phyloP scores from a whole-genome alignment of 2,113 vertebrate genomes.

The Hymenochirus boettgeri region DNA sequence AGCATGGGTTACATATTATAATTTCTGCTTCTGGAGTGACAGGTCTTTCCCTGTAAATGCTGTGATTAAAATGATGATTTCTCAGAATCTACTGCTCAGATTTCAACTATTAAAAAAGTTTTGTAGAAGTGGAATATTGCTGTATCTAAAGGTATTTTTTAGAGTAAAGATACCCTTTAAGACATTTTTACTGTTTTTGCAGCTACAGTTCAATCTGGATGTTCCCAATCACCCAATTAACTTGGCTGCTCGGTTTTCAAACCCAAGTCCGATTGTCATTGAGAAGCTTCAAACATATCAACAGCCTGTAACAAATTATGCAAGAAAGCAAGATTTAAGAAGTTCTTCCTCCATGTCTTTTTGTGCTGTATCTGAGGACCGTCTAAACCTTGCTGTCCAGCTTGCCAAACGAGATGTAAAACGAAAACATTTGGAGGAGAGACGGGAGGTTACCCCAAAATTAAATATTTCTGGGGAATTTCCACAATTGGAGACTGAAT shows the following conservation, averaged over 20 bases:
- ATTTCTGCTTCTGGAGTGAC: too few species aligned
- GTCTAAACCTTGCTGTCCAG: constrained; percentile 72
- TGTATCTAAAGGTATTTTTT: too few species aligned
- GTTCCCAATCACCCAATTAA: constrained; percentile 62
- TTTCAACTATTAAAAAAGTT: too few species aligned
- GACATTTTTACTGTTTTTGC: constrained; percentile 34
- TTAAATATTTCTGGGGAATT: background rate
- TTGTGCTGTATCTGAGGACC: constrained; percentile 82
- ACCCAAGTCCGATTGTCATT: constrained; percentile 76
- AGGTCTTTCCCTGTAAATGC: too few species aligned
- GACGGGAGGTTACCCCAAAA: constrained; percentile 28
- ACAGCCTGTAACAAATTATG: constrained; percentile 16
- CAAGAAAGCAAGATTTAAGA: constrained; percentile 34
- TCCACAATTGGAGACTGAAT: background rate
- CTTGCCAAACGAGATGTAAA: constrained; percentile 82
- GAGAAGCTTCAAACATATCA: constrained; percentile 68
- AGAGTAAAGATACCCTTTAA: too few species aligned
- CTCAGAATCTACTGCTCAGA: too few species aligned
- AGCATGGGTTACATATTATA: too few species aligned
- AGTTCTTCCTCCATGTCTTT: constrained; percentile 67
- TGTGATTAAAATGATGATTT: too few species aligned
- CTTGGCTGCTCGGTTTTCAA: constrained; percentile 64
- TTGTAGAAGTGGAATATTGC: too few species aligned
- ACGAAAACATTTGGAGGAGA: constrained; percentile 59
- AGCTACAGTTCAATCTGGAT: constrained; percentile 81